phyloP scores from a whole-genome alignment of 2,888 invertebrate genomes.

The Agrotis puta region DNA sequence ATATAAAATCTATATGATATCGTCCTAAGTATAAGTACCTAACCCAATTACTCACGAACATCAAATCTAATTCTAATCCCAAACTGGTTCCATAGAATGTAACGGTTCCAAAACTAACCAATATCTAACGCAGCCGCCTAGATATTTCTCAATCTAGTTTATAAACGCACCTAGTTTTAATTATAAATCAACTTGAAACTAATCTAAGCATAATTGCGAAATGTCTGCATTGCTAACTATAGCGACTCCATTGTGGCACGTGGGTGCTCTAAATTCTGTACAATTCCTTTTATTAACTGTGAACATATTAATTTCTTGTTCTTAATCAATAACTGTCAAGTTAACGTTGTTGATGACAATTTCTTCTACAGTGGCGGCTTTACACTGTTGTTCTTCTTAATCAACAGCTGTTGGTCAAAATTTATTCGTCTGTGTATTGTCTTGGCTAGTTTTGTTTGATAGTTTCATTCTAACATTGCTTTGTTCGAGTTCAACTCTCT shows the following conservation, averaged over 20 bases:
- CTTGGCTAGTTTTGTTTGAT: slow-evolving; percentile 11
- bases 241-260: slow-evolving; percentile 61
- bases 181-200: slow-evolving; percentile 63
- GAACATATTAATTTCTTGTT: slow-evolving; percentile 48
- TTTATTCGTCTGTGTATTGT: slow-evolving; percentile 14
- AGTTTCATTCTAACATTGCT: slow-evolving; percentile 11
- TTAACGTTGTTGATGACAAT: slow-evolving; percentile 36
- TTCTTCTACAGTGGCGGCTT: slow-evolving; percentile 39
- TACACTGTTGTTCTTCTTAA: slow-evolving; percentile 37
- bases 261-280: slow-evolving; percentile 66
- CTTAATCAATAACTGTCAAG: slow-evolving; percentile 45
- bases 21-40: background rate
- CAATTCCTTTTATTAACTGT: slow-evolving; percentile 43
- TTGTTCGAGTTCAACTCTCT: background rate
- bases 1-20: background rate
- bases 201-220: slow-evolving; percentile 58
- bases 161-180: slow-evolving; percentile 60
- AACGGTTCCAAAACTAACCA: slow-evolving; percentile 31
- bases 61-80: slow-evolving; percentile 24
- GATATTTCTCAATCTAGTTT: slow-evolving; percentile 58
- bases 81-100: slow-evolving; percentile 37
- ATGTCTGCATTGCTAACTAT: slow-evolving; percentile 61
- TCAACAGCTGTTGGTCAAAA: slow-evolving; percentile 31
- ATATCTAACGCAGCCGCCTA: slow-evolving; percentile 36
- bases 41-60: slow-evolving; percentile 17